Base-by-base conservation (phyloP, 2,888 invertebrate genomes). In the Brenthis ino region DNA sequence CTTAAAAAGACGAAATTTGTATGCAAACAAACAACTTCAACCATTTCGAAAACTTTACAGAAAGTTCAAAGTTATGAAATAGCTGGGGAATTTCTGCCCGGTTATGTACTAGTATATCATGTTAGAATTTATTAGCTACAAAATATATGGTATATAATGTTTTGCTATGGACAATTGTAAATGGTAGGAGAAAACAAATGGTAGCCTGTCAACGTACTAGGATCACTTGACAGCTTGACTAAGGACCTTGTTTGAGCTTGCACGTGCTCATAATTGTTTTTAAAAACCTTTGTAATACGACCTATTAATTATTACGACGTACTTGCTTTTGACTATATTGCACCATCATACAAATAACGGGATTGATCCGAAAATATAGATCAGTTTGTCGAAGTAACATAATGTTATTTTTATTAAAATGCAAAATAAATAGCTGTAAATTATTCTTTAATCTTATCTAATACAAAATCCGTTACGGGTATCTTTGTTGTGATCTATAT, bases 181-280 rank as follows among this genome's bases (percentile, higher is more conserved):
- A 69, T 67, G 64, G 68, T 64, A 20, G 64, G 43, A 24, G 60
- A 50, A 64, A 71, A 64, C 66, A 60, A 69, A 67, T 66, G 57
- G 65, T 67, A 28, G 51, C 60, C 65, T 69, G 69, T 69, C 69
- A 64, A 28, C 60, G 50, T 53, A 64, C 69, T 67, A 56, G 37
- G 69, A 58, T 53, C 60, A 57, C 37, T 69, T 60, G 70, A 64
- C 53, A 64, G 58, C 60, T 58, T 74, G 67, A 71, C 68, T 57
- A 71, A 68, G 64, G 64, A 61, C 56, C 53, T 50, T 33, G 56
- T 48, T 55, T 33, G 53, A 56, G 55, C 20, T 50, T 33, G 60
- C 60, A 61, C 65, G 69, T 65, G 69, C 54, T 24, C 12, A 60
- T 61, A 37, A 67, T 64, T 69, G 66, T 56, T 64, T 72, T 69